Conservation (phyloP, 2,888 invertebrate genomes). For the Drosophila setosimentum region DNA sequence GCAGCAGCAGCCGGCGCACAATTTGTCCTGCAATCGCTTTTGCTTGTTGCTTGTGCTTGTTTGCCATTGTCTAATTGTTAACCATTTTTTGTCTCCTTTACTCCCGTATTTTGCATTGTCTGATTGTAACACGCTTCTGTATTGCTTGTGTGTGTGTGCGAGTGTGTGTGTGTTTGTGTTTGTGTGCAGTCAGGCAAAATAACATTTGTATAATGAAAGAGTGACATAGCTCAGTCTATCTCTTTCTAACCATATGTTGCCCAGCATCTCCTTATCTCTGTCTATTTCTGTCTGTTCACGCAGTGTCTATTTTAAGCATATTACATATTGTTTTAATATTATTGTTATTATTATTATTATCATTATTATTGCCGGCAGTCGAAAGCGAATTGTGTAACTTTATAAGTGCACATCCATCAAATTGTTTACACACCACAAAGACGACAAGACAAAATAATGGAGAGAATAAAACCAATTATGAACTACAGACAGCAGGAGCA, state of each 20-base stretch:
- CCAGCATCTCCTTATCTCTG: neutral
- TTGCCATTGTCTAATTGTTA: slow-evolving; percentile 76
- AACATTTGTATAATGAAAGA: slow-evolving; percentile 75
- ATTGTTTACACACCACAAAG: slow-evolving; percentile 38
- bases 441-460: slow-evolving; percentile 20
- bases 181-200: slow-evolving; percentile 52
- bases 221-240: slow-evolving; percentile 12
- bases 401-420: slow-evolving; percentile 52
- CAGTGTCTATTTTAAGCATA: slow-evolving; percentile 71
- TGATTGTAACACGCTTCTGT: slow-evolving; percentile 56
- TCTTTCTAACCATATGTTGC: neutral
- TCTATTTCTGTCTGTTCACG: slow-evolving; percentile 12
- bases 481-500: slow-evolving; percentile 9
- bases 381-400: slow-evolving; percentile 15
- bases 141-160: slow-evolving; percentile 38
- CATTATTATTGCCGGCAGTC: slow-evolving; percentile 19
- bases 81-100: slow-evolving; percentile 54
- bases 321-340: slow-evolving; percentile 54
- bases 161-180: slow-evolving; percentile 20
- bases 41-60: slow-evolving; percentile 74
- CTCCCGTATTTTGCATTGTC: slow-evolving; percentile 57
- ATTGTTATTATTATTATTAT: slow-evolving; percentile 25
- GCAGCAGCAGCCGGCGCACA: slow-evolving; percentile 59
- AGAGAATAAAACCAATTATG: slow-evolving; percentile 40
- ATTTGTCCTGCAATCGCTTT: slow-evolving; percentile 79